Evolutionary conservation across 2,888 invertebrate genomes (phyloP), one percentile per base, ranked within the genome.

Genomic region (Meganola albula): DNA sequence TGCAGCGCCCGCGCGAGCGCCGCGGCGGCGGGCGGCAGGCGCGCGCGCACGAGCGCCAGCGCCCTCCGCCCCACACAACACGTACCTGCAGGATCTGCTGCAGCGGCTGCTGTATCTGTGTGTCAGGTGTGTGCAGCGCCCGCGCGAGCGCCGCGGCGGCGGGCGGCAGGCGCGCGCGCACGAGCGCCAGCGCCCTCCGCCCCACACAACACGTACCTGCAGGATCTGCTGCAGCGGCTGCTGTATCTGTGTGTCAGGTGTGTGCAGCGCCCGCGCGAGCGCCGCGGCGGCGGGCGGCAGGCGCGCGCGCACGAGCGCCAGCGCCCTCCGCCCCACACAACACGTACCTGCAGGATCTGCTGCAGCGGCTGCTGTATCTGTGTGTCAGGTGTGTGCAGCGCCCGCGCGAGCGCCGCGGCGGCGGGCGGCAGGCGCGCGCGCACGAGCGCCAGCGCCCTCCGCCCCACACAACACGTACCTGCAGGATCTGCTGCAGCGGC

Each of bases 391-490:
- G 26, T 0, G 74, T n/a, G 73, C 22, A 79, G 40, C 0, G 74
- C 77, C 2, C 51, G 33, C 1, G 59, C 64, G 2, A 68, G 63
- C 7, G 65, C 65, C 2, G 59, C 54, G 12, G 62, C 70, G 11
- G 69, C 71, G 26, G 36, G 3, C 1, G 73, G 71, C 32, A 65
- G 52, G 27, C 48, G 53, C 13, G 66, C 62, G 9, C 83, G 61
- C 52, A 83, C 41, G 29, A 80, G 48, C 1, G 74, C 83, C 18
- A 83, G 66, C 26, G 80, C n/a, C 72, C 0, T 79, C 83, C 30
- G 83, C 63, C 4, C 6, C 42, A 73, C 72, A 10, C 76, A 83
- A 80, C 44, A 84, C 75, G 58, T 83, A 83, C 0, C 69, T 74
- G 12, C 84, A 76, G 45, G 33, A 79, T 70, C 37, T 68, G 69